A percentile compares a stretch with the other conserved stretches of the same genome.
phyloP scores from a whole-genome alignment of 2,797 vertebrate genomes.

The Gephyroberyx darwinii region DNA sequence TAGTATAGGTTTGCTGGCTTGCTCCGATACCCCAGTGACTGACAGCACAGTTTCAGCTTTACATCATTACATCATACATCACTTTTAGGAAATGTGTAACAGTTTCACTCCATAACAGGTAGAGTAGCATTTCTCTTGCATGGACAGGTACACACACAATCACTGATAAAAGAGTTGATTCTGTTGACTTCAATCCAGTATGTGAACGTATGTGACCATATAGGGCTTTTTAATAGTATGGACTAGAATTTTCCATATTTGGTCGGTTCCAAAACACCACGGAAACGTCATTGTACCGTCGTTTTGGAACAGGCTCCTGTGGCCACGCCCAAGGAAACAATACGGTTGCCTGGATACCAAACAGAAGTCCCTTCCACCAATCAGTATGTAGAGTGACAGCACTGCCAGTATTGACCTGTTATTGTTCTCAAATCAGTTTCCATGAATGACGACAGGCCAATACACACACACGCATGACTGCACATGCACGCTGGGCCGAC shows the following conservation, averaged over 20 bases:
- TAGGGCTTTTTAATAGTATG: not conserved
- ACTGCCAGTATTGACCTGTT: slow-evolving; percentile 24
- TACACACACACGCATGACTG: slow-evolving; percentile 15
- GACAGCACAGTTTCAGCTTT: slow-evolving; percentile 58
- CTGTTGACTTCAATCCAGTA: not conserved
- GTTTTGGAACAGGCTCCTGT: not conserved
- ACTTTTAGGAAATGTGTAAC: slow-evolving; percentile 14
- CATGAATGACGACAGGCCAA: slow-evolving; percentile 2
- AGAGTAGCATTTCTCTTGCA: slow-evolving; percentile 10
- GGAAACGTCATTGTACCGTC: slow-evolving; percentile 24
- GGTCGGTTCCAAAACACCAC: not conserved
- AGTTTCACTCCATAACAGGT: slow-evolving; percentile 35
- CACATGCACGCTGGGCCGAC: slow-evolving; percentile 21
- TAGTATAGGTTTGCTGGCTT: too few species aligned
- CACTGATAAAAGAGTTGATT: slow-evolving; percentile 12
- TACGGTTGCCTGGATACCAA: slow-evolving; percentile 74
- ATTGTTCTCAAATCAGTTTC: slow-evolving; percentile 47
- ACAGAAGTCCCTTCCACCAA: slow-evolving; percentile 53
- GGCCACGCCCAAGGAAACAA: slow-evolving; percentile 49
- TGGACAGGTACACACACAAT: slow-evolving; percentile 3
- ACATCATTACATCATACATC: too few species aligned
- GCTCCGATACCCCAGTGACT: slow-evolving; percentile 2
- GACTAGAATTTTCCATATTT: slow-evolving; percentile 12
- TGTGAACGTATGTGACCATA: not conserved
- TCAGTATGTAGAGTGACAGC: slow-evolving; percentile 21